Percentiles rank a stretch among this genome's conserved stretches.
phyloP scores from a whole-genome alignment of 2,113 vertebrate species.

The Tonatia bakeri region DNA sequence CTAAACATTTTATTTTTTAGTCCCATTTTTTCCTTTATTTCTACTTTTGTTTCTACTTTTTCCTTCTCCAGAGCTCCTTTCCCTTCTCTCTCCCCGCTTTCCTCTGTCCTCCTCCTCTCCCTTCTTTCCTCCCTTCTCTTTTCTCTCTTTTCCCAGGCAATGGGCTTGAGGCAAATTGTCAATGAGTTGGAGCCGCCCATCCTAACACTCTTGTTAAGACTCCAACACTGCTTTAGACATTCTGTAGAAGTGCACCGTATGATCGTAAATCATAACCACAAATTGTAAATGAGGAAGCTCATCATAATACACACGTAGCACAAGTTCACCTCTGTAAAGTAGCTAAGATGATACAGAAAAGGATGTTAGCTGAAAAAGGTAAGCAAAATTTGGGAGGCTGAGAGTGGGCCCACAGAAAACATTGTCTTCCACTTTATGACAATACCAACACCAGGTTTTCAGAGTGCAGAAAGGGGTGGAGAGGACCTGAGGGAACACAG shows the following conservation, averaged over 20 bases:
- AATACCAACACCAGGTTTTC: background rate
- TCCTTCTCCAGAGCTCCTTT: background rate
- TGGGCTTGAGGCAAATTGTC: background rate
- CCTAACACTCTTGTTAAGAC: background rate
- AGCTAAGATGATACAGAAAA: background rate
- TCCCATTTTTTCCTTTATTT: background rate
- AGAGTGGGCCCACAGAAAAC: background rate
- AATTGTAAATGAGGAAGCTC: background rate
- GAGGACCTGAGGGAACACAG: background rate
- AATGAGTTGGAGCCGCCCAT: background rate
- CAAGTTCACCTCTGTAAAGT: background rate
- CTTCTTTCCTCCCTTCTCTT: no score
- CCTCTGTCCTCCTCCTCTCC: background rate
- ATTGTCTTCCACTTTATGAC: background rate
- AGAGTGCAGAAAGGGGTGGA: background rate
- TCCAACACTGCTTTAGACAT: background rate
- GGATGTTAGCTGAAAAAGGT: background rate
- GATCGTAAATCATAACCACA: background rate
- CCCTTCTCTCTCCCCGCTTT: background rate
- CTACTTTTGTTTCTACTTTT: background rate
- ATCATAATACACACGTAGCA: rapidly evolving
- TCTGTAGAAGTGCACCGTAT: background rate
- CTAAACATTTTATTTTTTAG: background rate
- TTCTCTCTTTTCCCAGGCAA: background rate
- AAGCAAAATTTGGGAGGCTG: background rate